Evolutionary conservation across 2,888 invertebrate species (phyloP).

Genomic region (Melieria crassipennis): DNA sequence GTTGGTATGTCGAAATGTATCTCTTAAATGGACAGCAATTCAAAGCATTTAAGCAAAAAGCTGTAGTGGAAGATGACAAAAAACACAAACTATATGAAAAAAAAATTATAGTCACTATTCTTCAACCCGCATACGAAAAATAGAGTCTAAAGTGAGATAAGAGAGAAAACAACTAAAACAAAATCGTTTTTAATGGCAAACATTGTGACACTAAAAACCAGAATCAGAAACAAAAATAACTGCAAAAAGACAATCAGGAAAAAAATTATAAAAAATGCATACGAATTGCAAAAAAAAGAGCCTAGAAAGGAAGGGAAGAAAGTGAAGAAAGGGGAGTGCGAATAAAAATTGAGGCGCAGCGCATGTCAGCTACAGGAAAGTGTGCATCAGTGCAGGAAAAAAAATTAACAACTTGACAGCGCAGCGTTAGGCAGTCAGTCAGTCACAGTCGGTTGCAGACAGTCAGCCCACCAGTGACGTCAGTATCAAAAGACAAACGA

Average conservation of each 20-base stretch:
- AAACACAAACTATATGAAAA: no score
- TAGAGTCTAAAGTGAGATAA: no score
- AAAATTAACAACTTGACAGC: conserved; percentile 40
- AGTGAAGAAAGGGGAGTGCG: background rate
- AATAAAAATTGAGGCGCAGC: conserved; percentile 6
- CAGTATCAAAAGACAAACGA: conserved; percentile 33
- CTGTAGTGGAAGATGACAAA: no score
- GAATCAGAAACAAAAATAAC: background rate
- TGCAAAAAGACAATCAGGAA: background rate
- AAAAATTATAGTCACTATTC: no score
- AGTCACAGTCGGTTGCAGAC: conserved; percentile 32
- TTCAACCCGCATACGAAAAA: no score
- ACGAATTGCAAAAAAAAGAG: background rate
- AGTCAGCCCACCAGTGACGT: conserved; percentile 15
- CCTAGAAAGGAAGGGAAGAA: background rate
- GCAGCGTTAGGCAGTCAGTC: conserved; percentile 24
- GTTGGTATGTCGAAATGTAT: no score
- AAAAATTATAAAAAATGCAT: no score
- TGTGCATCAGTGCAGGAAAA: conserved; percentile 19
- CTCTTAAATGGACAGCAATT: no score
- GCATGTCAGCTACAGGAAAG: conserved; percentile 11
- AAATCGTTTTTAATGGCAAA: background rate
- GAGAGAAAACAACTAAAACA: no score
- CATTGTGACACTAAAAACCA: background rate
- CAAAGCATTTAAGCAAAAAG: no score